phyloP scores from a whole-genome alignment of 2,888 invertebrate genomes.

The Siphonodentalium dalli region DNA sequence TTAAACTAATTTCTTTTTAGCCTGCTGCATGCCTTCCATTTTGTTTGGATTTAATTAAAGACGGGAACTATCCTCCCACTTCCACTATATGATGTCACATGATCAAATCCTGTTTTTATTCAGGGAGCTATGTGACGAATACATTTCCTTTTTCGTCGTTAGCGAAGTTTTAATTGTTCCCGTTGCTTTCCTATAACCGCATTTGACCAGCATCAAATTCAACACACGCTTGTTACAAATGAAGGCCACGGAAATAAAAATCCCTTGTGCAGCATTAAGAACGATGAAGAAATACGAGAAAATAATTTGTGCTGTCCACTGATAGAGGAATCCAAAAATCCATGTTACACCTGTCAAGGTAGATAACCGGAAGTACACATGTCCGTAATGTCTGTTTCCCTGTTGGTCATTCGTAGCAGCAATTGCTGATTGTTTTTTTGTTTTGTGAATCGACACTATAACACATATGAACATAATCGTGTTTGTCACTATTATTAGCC shows the following conservation, averaged over 20 bases:
- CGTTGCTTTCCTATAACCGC: too few species aligned
- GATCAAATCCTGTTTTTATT: too few species aligned
- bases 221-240: constrained; percentile 6
- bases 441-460: too few species aligned
- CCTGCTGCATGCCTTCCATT: too few species aligned
- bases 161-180: too few species aligned
- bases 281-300: constrained; percentile 26
- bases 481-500: constrained; percentile 11
- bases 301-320: constrained; percentile 9
- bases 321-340: constrained; percentile 26
- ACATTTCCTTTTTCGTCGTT: too few species aligned
- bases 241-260: constrained; percentile 24
- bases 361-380: constrained; percentile 18
- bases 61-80: too few species aligned
- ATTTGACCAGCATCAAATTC: too few species aligned
- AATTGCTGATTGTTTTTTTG: not conserved
- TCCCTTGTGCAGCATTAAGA: constrained; percentile 20
- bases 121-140: too few species aligned
- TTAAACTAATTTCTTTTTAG: too few species aligned
- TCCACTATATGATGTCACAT: too few species aligned
- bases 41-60: too few species aligned
- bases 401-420: constrained; percentile 12
- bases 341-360: constrained; percentile 23
- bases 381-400: constrained; percentile 17
- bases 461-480: constrained; percentile 16